phyloP scores from a whole-genome alignment of 1,140 invertebrate genomes.

The Leptinotarsa texana region DNA sequence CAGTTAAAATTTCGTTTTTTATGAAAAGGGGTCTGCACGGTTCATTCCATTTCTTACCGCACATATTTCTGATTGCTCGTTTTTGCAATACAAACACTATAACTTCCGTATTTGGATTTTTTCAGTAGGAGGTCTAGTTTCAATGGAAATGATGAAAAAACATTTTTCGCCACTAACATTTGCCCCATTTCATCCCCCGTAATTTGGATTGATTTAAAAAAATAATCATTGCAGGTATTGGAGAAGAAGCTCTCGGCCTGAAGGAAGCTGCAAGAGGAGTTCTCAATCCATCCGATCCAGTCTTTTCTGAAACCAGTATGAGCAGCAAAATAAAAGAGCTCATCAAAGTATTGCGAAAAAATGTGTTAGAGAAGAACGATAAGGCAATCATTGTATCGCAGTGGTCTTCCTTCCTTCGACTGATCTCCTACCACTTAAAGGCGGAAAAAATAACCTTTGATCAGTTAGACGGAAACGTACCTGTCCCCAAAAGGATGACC shows the following conservation, averaged over 20 bases:
- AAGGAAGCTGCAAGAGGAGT: conserved; percentile 59
- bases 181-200: too few species aligned
- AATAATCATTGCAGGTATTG: background rate
- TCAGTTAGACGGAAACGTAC: conserved; percentile 70
- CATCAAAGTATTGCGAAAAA: conserved; percentile 62
- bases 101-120: too few species aligned
- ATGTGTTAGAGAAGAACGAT: conserved; percentile 63
- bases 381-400: conserved; percentile 87
- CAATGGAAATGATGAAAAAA: too few species aligned
- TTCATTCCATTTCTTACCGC: too few species aligned
- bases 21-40: too few species aligned
- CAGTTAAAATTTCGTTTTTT: too few species aligned
- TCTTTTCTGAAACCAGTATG: conserved; percentile 63
- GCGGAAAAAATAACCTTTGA: conserved; percentile 59
- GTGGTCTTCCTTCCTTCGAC: conserved; percentile 77
- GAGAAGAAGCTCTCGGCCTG: conserved; percentile 36
- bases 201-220: too few species aligned
- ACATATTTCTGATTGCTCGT: too few species aligned
- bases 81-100: too few species aligned
- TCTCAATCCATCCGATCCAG: conserved; percentile 69
- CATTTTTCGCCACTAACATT: too few species aligned
- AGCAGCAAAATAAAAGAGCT: conserved; percentile 72
- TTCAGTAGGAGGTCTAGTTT: too few species aligned
- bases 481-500: conserved; percentile 63
- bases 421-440: conserved; percentile 68